Evolutionary conservation across 2,113 vertebrate species (phyloP).

Genomic region (Rhinolophus ferrumequinum): DNA sequence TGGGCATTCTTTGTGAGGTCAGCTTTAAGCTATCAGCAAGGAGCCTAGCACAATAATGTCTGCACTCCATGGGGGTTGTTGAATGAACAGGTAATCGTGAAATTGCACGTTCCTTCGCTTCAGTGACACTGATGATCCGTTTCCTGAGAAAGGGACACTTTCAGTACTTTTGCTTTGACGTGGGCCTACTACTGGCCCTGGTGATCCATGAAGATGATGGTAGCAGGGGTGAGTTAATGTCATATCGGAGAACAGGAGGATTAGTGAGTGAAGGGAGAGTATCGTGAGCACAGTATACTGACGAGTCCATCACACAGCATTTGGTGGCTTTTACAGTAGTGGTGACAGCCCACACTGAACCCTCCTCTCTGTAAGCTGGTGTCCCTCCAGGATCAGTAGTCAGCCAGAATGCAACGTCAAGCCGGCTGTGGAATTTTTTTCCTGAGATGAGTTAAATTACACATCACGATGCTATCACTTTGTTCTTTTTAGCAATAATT

Average conservation of each 20-base stretch:
- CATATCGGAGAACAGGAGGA: neutral
- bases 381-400: neutral
- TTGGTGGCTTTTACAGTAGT: neutral
- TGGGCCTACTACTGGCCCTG: no score
- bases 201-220: neutral
- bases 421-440: no score
- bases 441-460: neutral
- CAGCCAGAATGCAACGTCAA: no score
- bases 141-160: neutral
- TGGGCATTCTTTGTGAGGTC: neutral
- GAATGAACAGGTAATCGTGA: neutral
- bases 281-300: no score
- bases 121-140: neutral
- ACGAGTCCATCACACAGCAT: fast-evolving
- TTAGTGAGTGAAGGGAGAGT: neutral
- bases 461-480: neutral
- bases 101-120: neutral
- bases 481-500: neutral
- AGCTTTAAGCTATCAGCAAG: neutral
- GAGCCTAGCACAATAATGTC: neutral
- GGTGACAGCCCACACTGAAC: fast-evolving
- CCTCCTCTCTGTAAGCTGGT: neutral
- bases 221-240: neutral
- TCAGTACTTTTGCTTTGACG: neutral
- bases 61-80: neutral